phyloP scores from a whole-genome alignment of 1,140 invertebrate genomes.

The Ptiloglossa arizonensis region DNA sequence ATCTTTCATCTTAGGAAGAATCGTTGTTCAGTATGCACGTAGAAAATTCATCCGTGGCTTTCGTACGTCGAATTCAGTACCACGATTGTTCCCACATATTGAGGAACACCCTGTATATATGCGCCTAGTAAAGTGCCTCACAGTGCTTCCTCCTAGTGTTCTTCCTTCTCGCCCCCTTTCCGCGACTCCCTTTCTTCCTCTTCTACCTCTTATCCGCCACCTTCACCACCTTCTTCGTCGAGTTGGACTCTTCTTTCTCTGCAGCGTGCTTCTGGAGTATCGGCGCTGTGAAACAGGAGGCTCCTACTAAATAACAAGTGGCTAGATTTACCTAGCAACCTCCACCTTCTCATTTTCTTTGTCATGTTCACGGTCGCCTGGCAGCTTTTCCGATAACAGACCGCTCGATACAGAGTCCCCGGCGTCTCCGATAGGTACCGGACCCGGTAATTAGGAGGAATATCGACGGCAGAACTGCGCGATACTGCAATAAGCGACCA shows the following conservation, averaged over 20 bases:
- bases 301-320: slow-evolving; percentile 72
- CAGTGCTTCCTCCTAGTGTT: slow-evolving; percentile 35
- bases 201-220: slow-evolving; percentile 31
- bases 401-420: slow-evolving; percentile 8
- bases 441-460: slow-evolving; percentile 60
- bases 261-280: slow-evolving; percentile 54
- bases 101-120: slow-evolving; percentile 22
- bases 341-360: slow-evolving; percentile 32
- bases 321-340: slow-evolving; percentile 59
- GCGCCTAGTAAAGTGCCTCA: slow-evolving; percentile 51
- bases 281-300: slow-evolving; percentile 49
- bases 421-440: slow-evolving; percentile 24
- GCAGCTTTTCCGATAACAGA: slow-evolving; percentile 36
- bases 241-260: slow-evolving; percentile 50
- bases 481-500: slow-evolving; percentile 37
- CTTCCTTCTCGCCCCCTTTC: background rate
- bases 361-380: slow-evolving; percentile 27
- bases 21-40: no score
- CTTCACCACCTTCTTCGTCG: slow-evolving; percentile 29
- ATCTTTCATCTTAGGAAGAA: no score
- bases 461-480: slow-evolving; percentile 41
- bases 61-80: background rate
- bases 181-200: slow-evolving; percentile 30
- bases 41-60: background rate
- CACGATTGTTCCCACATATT: background rate